Percentiles rank a stretch among this genome's conserved stretches.
Evolutionary conservation across 2,888 invertebrate species (phyloP).

Genomic region (Podotricha telesiphe): DNA sequence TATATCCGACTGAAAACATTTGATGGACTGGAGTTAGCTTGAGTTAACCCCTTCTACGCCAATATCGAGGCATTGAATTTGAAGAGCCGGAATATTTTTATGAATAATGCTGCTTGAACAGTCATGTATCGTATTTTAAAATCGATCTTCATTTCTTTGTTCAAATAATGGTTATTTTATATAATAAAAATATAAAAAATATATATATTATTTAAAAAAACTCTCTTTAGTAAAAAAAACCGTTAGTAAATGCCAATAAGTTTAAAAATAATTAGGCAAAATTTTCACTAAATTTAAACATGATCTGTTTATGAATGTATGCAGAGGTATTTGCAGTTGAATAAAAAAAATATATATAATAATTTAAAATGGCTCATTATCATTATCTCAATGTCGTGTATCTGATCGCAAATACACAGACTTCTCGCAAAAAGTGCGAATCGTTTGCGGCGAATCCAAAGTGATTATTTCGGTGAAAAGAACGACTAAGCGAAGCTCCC

Average conservation of each 20-base stretch:
- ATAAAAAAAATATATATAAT: background rate
- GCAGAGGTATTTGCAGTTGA: background rate
- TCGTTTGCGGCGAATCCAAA: conserved; percentile 36
- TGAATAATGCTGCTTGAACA: background rate
- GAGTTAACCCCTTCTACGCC: background rate
- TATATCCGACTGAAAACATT: background rate
- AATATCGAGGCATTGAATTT: background rate
- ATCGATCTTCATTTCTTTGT: too few relatives aligned
- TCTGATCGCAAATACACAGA: conserved; percentile 17
- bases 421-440: conserved; percentile 31
- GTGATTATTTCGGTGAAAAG: conserved; percentile 38
- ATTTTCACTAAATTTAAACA: too few relatives aligned
- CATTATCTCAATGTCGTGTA: background rate
- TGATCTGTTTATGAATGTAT: background rate
- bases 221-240: too few relatives aligned
- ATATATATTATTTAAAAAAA: too few relatives aligned
- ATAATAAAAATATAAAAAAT: too few relatives aligned
- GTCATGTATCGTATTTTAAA: background rate
- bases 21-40: background rate
- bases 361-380: background rate
- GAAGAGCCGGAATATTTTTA: background rate
- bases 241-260: too few relatives aligned
- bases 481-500: conserved; percentile 42
- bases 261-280: too few relatives aligned
- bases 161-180: too few relatives aligned